Evolutionary conservation across 2,888 invertebrate genomes (phyloP).

Genomic region (Drosophila subsilvestris): DNA sequence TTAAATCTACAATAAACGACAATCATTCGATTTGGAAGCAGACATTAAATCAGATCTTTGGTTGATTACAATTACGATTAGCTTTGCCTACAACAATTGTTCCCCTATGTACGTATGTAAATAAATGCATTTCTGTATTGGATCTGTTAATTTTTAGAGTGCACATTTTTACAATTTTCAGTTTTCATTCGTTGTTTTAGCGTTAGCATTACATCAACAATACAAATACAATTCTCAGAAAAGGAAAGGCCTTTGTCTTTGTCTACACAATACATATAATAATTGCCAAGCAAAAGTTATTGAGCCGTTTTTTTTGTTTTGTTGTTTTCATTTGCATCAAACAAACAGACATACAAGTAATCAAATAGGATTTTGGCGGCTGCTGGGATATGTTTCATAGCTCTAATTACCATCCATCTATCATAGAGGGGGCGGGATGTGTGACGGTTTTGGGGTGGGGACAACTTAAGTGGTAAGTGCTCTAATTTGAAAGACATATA

Average conservation of each 20-base stretch:
- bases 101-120: not conserved
- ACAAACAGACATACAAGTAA: conserved; percentile 22
- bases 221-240: conserved; percentile 3
- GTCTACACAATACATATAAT: conserved; percentile 8
- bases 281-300: conserved; percentile 24
- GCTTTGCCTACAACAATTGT: conserved; percentile 10
- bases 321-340: conserved; percentile 16
- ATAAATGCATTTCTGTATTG: conserved; percentile 55
- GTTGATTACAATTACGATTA: conserved; percentile 27
- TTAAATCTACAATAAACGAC: not conserved
- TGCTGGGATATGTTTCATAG: conserved; percentile 71
- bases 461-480: conserved; percentile 32
- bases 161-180: conserved; percentile 11
- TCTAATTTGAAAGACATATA: conserved; percentile 21
- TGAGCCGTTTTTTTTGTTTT: conserved; percentile 4
- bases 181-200: conserved; percentile 14
- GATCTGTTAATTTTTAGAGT: conserved; percentile 29
- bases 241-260: conserved; percentile 6
- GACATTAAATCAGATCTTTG: conserved; percentile 45
- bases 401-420: conserved; percentile 5
- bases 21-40: not conserved
- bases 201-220: not conserved
- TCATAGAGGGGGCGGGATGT: conserved; percentile 7
- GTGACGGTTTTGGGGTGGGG: conserved; percentile 8
- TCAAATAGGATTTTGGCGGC: conserved; percentile 50